Evolutionary conservation across 2,113 vertebrate genomes (phyloP).

Genomic region (Rhinoptilus africanus): DNA sequence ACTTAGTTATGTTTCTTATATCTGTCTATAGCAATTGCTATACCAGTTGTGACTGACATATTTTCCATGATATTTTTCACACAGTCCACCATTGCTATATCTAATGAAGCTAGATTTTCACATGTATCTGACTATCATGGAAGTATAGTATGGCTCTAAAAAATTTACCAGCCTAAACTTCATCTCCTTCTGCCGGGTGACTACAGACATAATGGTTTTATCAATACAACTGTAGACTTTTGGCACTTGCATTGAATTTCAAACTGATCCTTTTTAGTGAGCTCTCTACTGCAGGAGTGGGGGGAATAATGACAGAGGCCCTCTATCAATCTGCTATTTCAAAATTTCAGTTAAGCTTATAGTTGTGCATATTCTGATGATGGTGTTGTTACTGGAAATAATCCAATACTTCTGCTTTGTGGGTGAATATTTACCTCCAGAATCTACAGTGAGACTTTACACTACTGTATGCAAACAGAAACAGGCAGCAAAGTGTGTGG

Average conservation of each 20-base stretch:
- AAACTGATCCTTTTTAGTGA: neutral
- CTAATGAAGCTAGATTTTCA: neutral
- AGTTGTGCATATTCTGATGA: neutral
- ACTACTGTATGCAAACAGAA: neutral
- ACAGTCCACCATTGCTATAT: neutral
- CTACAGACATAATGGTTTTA: neutral
- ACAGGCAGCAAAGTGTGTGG: neutral
- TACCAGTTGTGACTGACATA: neutral
- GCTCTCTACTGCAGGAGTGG: neutral
- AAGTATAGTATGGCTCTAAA: slow-evolving; percentile 4
- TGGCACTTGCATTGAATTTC: neutral
- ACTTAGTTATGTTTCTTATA: neutral
- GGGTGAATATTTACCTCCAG: neutral
- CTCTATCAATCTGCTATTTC: neutral
- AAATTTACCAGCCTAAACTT: neutral
- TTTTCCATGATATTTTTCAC: neutral
- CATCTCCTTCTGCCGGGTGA: neutral
- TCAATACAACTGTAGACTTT: neutral
- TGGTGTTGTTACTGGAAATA: neutral
- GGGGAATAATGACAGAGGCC: neutral
- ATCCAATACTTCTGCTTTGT: neutral
- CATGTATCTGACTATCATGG: neutral
- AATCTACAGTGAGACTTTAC: neutral
- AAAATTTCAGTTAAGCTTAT: neutral
- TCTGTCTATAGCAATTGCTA: neutral